Evolutionary conservation across 2,113 vertebrate species (phyloP).

Genomic region (Onychostruthus taczanowskii): DNA sequence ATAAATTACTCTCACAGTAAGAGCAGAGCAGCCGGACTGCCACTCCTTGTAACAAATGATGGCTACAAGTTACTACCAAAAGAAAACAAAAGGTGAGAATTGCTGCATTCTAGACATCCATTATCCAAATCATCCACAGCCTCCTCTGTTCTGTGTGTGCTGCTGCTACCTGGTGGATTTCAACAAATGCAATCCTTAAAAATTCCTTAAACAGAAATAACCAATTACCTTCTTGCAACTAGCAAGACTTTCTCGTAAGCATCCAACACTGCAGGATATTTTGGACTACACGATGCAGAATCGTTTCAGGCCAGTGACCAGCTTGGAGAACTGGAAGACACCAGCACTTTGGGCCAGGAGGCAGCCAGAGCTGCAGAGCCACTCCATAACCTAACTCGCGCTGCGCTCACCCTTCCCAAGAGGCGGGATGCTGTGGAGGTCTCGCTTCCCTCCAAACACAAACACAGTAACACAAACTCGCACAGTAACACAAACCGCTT

Average conservation of each 20-base stretch:
- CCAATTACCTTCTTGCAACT: not conserved
- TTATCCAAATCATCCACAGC: not conserved
- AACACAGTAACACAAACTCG: fast-evolving
- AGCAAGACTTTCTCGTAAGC: not conserved
- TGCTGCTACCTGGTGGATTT: not conserved
- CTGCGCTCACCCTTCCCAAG: too few relatives aligned
- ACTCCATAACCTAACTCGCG: not conserved
- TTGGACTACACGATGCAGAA: not conserved
- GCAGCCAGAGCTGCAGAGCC: not conserved
- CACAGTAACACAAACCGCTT: fast-evolving
- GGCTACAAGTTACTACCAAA: not conserved
- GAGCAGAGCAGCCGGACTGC: not conserved
- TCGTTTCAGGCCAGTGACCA: not conserved
- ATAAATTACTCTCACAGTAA: not conserved
- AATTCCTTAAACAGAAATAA: not conserved
- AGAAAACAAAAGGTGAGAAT: not conserved
- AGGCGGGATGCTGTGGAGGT: fast-evolving
- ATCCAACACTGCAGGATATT: not conserved
- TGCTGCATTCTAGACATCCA: not conserved
- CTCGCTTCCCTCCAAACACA: not conserved
- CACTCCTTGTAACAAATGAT: not conserved
- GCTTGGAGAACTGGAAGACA: not conserved
- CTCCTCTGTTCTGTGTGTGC: not conserved
- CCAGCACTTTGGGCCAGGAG: not conserved
- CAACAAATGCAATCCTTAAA: not conserved